These are phyloP conservation scores for Zaprionus ornatus DNA, from an alignment of 1,140 invertebrate species.

Conservation along the genomic window DNA sequence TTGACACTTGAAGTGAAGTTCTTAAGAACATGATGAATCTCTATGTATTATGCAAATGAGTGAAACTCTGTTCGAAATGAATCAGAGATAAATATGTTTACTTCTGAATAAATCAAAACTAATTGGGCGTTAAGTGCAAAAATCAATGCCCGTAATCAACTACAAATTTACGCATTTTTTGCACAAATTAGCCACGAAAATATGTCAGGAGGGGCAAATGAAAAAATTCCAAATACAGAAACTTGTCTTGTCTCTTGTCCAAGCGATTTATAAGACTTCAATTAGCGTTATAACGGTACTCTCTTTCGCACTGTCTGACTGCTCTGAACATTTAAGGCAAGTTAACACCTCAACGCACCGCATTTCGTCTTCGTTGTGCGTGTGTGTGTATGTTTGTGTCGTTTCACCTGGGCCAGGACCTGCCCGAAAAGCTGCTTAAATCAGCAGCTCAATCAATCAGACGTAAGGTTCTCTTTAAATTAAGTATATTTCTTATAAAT, in stretches of 20 bases:
- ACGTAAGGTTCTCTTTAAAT: constrained; percentile 66
- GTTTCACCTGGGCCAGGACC: constrained; percentile 16
- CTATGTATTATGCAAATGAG: constrained; percentile 30
- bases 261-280: constrained; percentile 68
- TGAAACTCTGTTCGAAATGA: constrained; percentile 5
- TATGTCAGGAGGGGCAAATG: background rate
- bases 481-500: constrained; percentile 60
- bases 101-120: constrained; percentile 24
- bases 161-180: constrained; percentile 36
- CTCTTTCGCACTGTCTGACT: background rate
- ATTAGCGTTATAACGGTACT: constrained; percentile 70
- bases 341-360: constrained; percentile 68
- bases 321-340: constrained; percentile 49
- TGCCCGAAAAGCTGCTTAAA: constrained; percentile 66
- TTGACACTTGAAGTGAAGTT: constrained; percentile 69
- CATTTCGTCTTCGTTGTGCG: background rate
- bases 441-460: constrained; percentile 79
- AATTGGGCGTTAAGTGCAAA: constrained; percentile 74
- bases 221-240: background rate
- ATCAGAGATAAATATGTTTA: background rate
- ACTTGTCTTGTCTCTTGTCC: constrained; percentile 16
- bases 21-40: constrained; percentile 6
- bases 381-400: background rate
- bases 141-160: constrained; percentile 57
- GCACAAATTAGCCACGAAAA: constrained; percentile 43